Evolutionary conservation across 1,140 invertebrate genomes (phyloP), one percentile per base, ranked within the genome.

Genomic region (Cydia strobilella): DNA sequence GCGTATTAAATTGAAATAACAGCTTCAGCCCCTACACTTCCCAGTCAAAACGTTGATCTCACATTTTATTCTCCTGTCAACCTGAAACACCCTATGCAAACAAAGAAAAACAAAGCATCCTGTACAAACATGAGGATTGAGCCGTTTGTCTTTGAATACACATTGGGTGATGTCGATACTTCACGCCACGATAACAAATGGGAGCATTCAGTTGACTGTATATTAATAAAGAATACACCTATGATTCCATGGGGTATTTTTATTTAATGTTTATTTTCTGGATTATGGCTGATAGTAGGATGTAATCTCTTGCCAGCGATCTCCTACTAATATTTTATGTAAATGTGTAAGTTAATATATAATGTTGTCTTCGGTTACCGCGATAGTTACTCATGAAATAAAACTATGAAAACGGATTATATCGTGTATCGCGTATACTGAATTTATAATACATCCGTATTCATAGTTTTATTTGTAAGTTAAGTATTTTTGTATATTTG

Each of bases 101-200:
- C 65, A 69, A 18, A 35, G 27, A 15, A 69, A 69, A 69, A 69
- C 35, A 69, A 42, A 69, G 65, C 65, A 69, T 69, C 65, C 65
- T 69, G 27, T 69, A 35, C 65, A 69, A 69, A 69, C 65, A 69
- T 1, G 65, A 39, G 79, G 76, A 86, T 82, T 82, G 86, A 86
- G 81, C 82, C 83, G 83, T 83, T 85, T 82, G 82, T 84, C 84
- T 87, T 85, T 77, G 79, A 79, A 84, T 83, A 65, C 69, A 82
- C 76, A 75, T 79, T 79, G 74, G 72, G 48, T 76, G 76, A 79
- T 18, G 65, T 69, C 65, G 65, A 69, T 69, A 69, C 65, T 69
- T 35, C 15, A 69, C 65, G 65, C 27, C 31, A 39, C 39, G 27
- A 18, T 69, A 35, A 65, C 63, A 27, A 69, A 39, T 69, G 31